Evolutionary conservation across 2,888 invertebrate species (phyloP).

Genomic region (Sarcophaga carnaria): DNA sequence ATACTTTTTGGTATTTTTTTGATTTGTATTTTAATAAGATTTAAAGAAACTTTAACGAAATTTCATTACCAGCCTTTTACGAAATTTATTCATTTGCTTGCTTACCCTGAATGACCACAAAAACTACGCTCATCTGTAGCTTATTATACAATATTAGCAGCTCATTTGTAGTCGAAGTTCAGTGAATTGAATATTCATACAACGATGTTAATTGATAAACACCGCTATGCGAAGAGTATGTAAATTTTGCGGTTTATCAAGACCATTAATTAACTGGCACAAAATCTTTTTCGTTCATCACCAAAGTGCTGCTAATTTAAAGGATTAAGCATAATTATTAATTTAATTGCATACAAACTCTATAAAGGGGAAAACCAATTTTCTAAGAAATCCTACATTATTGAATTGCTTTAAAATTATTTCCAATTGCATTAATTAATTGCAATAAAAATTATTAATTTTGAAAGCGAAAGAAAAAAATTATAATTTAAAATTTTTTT

Average conservation of each 20-base stretch:
- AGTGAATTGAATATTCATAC: constrained; percentile 45
- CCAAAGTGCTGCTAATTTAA: constrained; percentile 42
- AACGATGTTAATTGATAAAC: constrained; percentile 65
- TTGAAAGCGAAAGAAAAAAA: no score
- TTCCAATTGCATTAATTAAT: no score
- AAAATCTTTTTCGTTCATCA: constrained; percentile 25
- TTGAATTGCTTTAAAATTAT: no score
- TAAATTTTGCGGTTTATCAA: constrained; percentile 69
- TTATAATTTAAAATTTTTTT: no score
- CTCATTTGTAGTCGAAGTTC: constrained; percentile 37
- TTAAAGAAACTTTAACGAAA: no score
- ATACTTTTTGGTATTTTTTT: no score
- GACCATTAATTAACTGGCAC: constrained; percentile 69
- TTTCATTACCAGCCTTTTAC: no score
- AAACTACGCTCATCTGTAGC: no score
- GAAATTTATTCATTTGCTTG: background rate
- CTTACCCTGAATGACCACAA: background rate
- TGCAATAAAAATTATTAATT: no score
- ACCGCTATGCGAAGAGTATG: constrained; percentile 39
- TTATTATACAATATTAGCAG: background rate
- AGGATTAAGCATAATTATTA: constrained; percentile 5
- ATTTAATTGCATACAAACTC: background rate
- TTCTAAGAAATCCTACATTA: no score
- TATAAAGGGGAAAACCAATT: no score
- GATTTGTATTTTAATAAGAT: no score